Percentiles rank a stretch among this genome's conserved stretches.
Conservation (phyloP, 2,797 vertebrate species). For the Pangasius djambal region DNA sequence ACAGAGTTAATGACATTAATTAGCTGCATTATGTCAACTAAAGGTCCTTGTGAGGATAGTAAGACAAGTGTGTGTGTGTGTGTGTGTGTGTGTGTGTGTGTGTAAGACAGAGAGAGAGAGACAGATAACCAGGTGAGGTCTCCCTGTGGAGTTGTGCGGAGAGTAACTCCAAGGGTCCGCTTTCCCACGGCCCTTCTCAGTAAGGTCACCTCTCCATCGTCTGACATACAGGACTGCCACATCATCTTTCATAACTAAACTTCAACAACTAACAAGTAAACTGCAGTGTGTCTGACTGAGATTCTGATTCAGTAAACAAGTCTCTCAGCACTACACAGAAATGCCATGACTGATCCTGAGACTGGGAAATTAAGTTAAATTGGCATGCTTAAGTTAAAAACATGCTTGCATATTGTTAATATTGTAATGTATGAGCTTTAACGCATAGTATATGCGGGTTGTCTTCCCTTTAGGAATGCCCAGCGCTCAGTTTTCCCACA, state of each 20-base stretch:
- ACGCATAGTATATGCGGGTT: neutral
- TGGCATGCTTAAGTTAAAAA: neutral
- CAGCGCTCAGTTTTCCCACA: too few relatives aligned
- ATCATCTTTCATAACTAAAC: slow-evolving; percentile 54
- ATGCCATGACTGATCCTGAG: neutral
- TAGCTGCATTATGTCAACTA: neutral
- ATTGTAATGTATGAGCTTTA: neutral
- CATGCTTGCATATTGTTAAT: neutral
- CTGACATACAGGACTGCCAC: slow-evolving; percentile 57
- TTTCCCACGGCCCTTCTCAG: slow-evolving; percentile 77
- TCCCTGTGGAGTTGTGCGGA: slow-evolving; percentile 69
- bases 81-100: neutral
- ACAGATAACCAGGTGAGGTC: slow-evolving; percentile 69
- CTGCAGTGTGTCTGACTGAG: neutral
- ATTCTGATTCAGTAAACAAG: neutral
- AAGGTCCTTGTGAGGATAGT: neutral
- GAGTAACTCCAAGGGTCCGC: slow-evolving; percentile 65
- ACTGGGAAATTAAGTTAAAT: neutral
- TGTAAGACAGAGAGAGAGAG: slow-evolving; percentile 45
- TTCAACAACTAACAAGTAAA: slow-evolving; percentile 8
- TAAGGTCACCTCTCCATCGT: slow-evolving; percentile 72
- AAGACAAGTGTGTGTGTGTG: neutral
- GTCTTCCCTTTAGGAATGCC: neutral
- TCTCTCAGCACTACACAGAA: neutral
- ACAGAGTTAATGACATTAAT: neutral